Evolutionary conservation across 2,888 invertebrate species (phyloP).

Genomic region (Meiosimyza decipiens): DNA sequence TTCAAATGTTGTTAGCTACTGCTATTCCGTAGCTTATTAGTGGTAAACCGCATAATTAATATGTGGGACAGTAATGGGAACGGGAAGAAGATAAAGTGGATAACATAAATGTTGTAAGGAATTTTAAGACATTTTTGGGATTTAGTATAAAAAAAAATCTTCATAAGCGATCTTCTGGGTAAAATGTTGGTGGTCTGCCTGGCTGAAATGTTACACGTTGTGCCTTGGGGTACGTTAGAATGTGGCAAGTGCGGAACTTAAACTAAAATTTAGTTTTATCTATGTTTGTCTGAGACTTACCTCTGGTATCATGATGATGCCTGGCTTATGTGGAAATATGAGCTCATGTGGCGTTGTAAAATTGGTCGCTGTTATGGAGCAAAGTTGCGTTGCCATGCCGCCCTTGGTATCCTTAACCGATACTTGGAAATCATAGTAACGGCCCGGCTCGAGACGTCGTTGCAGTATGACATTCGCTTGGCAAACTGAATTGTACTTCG

Average conservation of each 20-base stretch:
- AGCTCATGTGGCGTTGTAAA: slow-evolving; percentile 85
- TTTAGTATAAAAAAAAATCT: too few species aligned
- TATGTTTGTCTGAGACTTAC: slow-evolving; percentile 65
- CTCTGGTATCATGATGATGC: slow-evolving; percentile 80
- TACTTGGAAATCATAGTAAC: slow-evolving; percentile 84
- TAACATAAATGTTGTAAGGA: too few species aligned
- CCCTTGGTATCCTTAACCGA: slow-evolving; percentile 82
- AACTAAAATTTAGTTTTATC: too few species aligned
- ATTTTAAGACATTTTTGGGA: too few species aligned
- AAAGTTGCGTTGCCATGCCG: slow-evolving; percentile 78
- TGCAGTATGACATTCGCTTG: slow-evolving; percentile 88
- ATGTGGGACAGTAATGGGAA: background rate
- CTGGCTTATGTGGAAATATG: slow-evolving; percentile 85
- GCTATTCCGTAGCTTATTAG: background rate
- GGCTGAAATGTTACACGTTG: too few species aligned
- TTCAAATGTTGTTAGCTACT: slow-evolving; percentile 3
- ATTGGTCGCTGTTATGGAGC: slow-evolving; percentile 85
- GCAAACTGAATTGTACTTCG: slow-evolving; percentile 87
- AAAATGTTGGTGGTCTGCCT: too few species aligned
- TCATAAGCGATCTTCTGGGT: too few species aligned
- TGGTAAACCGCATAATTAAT: background rate
- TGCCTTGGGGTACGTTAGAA: too few species aligned
- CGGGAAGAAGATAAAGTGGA: background rate
- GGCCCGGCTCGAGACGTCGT: slow-evolving; percentile 80
- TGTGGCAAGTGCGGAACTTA: too few species aligned